Base-by-base conservation (phyloP, 2,888 invertebrate species). In the Hypercompe scribonia region DNA sequence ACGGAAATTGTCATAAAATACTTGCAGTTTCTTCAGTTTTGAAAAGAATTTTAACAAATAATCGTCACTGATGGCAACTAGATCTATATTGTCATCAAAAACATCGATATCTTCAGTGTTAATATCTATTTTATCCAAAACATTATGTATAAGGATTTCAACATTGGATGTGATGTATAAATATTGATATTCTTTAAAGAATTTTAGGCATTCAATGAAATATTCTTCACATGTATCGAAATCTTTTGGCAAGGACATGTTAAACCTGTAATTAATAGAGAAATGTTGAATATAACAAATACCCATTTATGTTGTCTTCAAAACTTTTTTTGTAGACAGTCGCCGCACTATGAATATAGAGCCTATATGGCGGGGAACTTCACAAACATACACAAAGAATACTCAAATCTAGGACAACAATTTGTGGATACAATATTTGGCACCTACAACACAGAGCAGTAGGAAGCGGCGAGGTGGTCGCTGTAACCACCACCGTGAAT, bases 81-180 rank as follows among this genome's bases (percentile, higher is more conserved):
- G 75, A 13, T 85, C 77, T 46, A 91, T 89, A 28, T 84, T 76
- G 11, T 87, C 78, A 13, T 81, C 78, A 39, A 89, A 89, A 58
- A 92, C 74, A 50, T 91, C 78, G 11, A 85, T 75, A 54, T 89
- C 81, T 24, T 89, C 65, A 66, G 86, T 75, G 13, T 95, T 95
- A 7, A 87, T 24, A 0, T 97, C 95, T 79, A 97, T 96, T 74
- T 91, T 81, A 18, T 96, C 92, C 36, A 98, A 91, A 36, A 96
- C 89, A 39, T 96, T 92, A 54, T 96, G 89, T 0, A 96, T 90
- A 39, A 98, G 88, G 77, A 97, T 94, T 76, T 97, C 95, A 0
- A 97, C 97, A 82, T 98, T 97, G 0, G 97, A 96, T 77, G 93
- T 94, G 75, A 96, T 96, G 86, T 96, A 97, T 58, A 98, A 90